Percentiles rank a stretch among this genome's conserved stretches.
These are phyloP conservation scores for Cartodere bifasciata DNA, from an alignment of 2,888 invertebrate species.

Conservation along the genomic window DNA sequence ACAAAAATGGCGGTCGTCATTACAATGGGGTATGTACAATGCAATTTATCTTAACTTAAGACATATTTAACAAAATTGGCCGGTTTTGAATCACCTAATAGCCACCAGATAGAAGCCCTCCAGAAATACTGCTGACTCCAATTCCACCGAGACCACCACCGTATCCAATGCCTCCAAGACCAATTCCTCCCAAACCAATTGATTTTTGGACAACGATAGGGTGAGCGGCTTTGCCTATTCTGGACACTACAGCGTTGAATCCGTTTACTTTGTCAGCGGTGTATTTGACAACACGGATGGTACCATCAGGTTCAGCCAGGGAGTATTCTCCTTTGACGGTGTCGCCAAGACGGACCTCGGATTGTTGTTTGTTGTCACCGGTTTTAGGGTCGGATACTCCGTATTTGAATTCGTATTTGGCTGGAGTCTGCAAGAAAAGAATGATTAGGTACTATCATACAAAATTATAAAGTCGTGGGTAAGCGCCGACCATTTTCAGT, in stretches of 20 bases:
- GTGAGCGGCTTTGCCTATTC: slow-evolving; percentile 17
- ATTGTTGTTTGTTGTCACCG: slow-evolving; percentile 44
- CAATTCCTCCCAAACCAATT: background rate
- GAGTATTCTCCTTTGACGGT: slow-evolving; percentile 35
- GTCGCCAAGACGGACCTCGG: slow-evolving; percentile 43
- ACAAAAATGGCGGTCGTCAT: slow-evolving; percentile 1
- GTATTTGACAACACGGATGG: slow-evolving; percentile 25
- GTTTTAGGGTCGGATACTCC: slow-evolving; percentile 44
- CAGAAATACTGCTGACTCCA: background rate
- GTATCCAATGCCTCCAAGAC: slow-evolving; percentile 1
- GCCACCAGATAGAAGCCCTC: background rate
- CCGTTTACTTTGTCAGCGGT: slow-evolving; percentile 24
- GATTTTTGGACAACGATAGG: too few relatives aligned
- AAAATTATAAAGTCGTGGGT: too few relatives aligned
- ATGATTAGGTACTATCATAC: too few relatives aligned
- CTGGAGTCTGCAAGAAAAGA: too few relatives aligned
- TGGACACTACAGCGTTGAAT: slow-evolving; percentile 18
- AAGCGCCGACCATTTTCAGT: too few relatives aligned
- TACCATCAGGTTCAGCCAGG: slow-evolving; percentile 27
- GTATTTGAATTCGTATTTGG: slow-evolving; percentile 44
- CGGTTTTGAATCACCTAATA: too few relatives aligned
- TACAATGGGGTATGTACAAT: too few relatives aligned
- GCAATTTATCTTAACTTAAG: too few relatives aligned
- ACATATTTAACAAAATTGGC: too few relatives aligned
- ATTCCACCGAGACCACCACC: background rate